Percentiles rank a stretch among this genome's conserved stretches.
Conservation (phyloP, 1,140 invertebrate species). For the Drosophila repleta region DNA sequence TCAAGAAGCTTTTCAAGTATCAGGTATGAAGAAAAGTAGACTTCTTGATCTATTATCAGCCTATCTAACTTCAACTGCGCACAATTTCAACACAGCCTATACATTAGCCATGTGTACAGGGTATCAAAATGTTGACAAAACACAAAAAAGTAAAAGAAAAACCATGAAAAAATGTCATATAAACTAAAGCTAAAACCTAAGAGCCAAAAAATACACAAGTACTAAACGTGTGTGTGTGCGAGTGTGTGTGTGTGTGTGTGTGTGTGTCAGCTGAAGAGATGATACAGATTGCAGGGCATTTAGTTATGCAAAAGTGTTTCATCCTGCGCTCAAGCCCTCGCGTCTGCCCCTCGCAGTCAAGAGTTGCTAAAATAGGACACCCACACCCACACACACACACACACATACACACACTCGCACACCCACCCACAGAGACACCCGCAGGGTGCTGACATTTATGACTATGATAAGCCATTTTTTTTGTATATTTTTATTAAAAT, state of each 20-base stretch:
- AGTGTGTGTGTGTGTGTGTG: conserved; percentile 22
- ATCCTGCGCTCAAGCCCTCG: conserved; percentile 10
- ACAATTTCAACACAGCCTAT: not conserved
- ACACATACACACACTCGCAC: conserved; percentile 10
- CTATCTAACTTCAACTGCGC: no score
- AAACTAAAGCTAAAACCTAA: conserved; percentile 63
- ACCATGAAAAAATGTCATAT: conserved; percentile 69
- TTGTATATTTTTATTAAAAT: conserved; percentile 38
- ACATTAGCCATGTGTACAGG: not conserved
- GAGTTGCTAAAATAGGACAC: conserved; percentile 62
- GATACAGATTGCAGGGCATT: conserved; percentile 62
- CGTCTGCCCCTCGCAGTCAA: conserved; percentile 31
- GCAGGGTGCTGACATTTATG: conserved; percentile 62
- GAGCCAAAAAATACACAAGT: conserved; percentile 31
- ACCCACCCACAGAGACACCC: conserved; percentile 9
- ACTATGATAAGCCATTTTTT: conserved; percentile 51
- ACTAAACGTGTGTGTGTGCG: conserved; percentile 5
- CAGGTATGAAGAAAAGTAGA: no score
- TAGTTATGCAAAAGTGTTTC: conserved; percentile 66
- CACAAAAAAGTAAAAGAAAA: conserved; percentile 40
- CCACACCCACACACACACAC: conserved; percentile 29
- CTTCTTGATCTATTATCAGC: no score
- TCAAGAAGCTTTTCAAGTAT: no score
- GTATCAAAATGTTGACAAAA: conserved; percentile 56
- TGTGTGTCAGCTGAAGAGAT: conserved; percentile 26